Percentiles rank a stretch among this genome's conserved stretches.
These are phyloP conservation scores for Diprion similis DNA, from an alignment of 1,140 invertebrate species.

Conservation along the genomic window DNA sequence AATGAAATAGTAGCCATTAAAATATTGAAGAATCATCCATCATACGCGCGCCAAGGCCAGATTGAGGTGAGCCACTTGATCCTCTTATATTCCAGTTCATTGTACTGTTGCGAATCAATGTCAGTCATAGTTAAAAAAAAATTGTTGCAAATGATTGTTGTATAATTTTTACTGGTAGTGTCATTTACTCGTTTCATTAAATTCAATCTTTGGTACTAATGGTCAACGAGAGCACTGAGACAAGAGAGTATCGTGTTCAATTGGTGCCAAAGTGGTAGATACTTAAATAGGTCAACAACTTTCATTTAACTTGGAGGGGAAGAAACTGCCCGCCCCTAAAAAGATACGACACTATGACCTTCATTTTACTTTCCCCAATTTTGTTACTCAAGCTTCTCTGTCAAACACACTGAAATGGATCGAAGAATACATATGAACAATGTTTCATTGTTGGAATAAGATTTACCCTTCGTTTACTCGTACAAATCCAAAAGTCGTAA, in stretches of 20 bases:
- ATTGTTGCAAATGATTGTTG: no score
- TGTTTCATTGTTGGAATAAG: not conserved
- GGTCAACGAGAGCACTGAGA: no score
- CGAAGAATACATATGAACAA: no score
- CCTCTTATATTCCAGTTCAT: not conserved
- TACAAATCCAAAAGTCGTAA: not conserved
- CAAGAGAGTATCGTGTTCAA: no score
- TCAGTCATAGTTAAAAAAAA: no score
- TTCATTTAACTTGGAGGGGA: no score
- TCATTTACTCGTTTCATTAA: no score
- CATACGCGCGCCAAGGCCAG: conserved; percentile 98
- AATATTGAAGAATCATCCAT: conserved; percentile 99
- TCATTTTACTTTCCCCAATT: not conserved
- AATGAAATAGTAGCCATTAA: conserved; percentile 99
- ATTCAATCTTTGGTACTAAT: no score
- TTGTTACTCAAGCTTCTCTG: not conserved
- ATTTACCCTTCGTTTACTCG: conserved; percentile 20
- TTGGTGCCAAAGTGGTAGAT: no score
- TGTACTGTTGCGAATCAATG: no score
- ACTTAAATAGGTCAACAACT: not conserved
- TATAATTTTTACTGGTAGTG: no score
- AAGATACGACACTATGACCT: not conserved
- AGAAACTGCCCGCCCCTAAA: no score
- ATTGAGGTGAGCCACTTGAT: conserved; percentile 82
- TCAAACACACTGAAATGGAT: not conserved